Evolutionary conservation across 2,113 vertebrate species (phyloP), one percentile per base, ranked within the genome.

Genomic region (Taurulus bubalis): DNA sequence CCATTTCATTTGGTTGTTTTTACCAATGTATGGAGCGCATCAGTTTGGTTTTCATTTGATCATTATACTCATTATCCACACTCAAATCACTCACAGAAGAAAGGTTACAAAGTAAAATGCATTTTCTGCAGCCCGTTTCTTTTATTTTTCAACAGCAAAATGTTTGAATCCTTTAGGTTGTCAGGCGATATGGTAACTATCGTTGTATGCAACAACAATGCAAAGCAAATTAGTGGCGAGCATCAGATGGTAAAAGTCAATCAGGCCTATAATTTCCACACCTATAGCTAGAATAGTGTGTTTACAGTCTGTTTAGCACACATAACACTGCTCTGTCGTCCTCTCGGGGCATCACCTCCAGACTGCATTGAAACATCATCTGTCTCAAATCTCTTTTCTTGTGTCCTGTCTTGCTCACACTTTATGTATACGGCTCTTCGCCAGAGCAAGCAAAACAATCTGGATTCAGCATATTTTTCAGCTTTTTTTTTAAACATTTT

Each of bases 231-330:
- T 9, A 72, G 80, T 63, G 51, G 73, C 75, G 51, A 36, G 22
- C 5, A 42, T 67, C 18, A 45, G 62, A 80, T 56, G 71, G n/a
- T 80, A 71, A 84, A 87, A 73, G 76, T 76, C 40, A 82, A 80
- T 51, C 71, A 83, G 74, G 71, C 75, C 58, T 84, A 83, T 82
- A 66, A 85, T 80, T 84, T 73, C 24, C 32, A 42, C 75, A 72
- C 75, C 68, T 56, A 75, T 6, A 30, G 49, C 26, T 14, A 74
- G 58, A 72, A 59, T 71, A 77, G 42, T 75, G 77, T 80, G 60
- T 82, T 84, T 82, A 76, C 26, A 69, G 68, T 77, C 45, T 68
- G 77, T 84, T 84, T 82, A 69, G 55, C 55, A 45, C 64, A 53
- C 71, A 69, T 49, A 72, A 59, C 62, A 10, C 34, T 32, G 34